Conservation (phyloP, 2,888 invertebrate species). For the Homarus gammarus region DNA sequence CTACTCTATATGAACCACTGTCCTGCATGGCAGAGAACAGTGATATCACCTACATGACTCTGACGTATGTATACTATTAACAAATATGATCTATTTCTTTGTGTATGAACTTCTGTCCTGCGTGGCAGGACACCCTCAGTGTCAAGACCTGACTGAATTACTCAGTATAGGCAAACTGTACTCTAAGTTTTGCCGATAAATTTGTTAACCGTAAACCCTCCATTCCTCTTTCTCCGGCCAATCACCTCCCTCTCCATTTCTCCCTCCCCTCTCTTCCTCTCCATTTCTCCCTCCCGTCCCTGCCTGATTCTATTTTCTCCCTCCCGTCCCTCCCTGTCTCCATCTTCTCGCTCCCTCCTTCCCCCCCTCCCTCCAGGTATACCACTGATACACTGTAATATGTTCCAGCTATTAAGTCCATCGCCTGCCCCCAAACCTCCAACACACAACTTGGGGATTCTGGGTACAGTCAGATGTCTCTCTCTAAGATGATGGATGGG, state of each 20-base stretch:
- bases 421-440: neutral
- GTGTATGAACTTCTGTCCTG: no score
- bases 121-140: no score
- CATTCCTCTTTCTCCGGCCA: no score
- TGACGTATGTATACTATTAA: no score
- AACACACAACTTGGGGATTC: neutral
- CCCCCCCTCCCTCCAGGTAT: neutral
- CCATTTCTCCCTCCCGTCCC: constrained; percentile 6
- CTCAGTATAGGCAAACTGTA: no score
- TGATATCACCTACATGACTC: no score
- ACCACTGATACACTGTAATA: neutral
- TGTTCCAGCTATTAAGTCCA: constrained; percentile 3
- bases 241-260: constrained; percentile 17
- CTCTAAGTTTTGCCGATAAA: no score
- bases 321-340: neutral
- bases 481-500: constrained; percentile 15
- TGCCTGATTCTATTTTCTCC: neutral
- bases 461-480: neutral
- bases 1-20: no score
- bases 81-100: no score
- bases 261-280: constrained; percentile 1
- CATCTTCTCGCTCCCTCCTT: neutral
- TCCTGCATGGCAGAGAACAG: no score
- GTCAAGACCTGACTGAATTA: no score
- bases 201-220: no score